Evolutionary conservation across 2,888 invertebrate species (phyloP).

Genomic region (Nebria salina): DNA sequence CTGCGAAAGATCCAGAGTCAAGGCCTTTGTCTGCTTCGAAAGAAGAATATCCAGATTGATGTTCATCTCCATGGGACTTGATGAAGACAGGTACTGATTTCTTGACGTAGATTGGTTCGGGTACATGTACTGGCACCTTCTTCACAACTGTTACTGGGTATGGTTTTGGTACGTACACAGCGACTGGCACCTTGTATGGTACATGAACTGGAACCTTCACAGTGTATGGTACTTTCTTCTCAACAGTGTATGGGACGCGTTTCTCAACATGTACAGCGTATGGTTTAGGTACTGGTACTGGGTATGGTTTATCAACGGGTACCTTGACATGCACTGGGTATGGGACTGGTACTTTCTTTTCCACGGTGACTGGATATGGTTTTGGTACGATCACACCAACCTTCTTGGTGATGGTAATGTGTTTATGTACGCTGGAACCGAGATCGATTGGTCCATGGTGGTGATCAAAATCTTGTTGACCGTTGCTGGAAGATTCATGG

Average conservation of each 20-base stretch:
- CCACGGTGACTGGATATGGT: slow-evolving; percentile 40
- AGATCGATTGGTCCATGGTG: slow-evolving; percentile 41
- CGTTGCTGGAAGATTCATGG: neutral
- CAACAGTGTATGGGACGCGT: slow-evolving; percentile 40
- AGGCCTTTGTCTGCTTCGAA: neutral
- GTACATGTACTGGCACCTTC: slow-evolving; percentile 37
- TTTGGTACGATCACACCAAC: slow-evolving; percentile 34
- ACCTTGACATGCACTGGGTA: slow-evolving; percentile 25
- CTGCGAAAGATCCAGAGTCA: no score
- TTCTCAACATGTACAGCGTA: slow-evolving; percentile 38
- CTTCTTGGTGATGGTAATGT: slow-evolving; percentile 44
- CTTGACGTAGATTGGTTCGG: slow-evolving; percentile 38
- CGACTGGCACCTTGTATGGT: slow-evolving; percentile 25
- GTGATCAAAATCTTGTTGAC: slow-evolving; percentile 4
- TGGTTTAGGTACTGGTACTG: slow-evolving; percentile 37
- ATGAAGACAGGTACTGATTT: slow-evolving; percentile 38
- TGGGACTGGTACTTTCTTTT: slow-evolving; percentile 41
- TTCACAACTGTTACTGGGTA: slow-evolving; percentile 38
- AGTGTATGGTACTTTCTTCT: slow-evolving; percentile 37
- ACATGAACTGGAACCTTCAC: slow-evolving; percentile 38
- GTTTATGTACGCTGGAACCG: slow-evolving; percentile 33
- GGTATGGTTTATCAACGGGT: slow-evolving; percentile 42
- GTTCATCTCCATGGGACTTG: slow-evolving; percentile 24
- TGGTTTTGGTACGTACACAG: slow-evolving; percentile 26
- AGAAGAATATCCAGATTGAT: slow-evolving; percentile 8